Conservation (phyloP, 2,888 invertebrate genomes). For the Mimas tiliae region DNA sequence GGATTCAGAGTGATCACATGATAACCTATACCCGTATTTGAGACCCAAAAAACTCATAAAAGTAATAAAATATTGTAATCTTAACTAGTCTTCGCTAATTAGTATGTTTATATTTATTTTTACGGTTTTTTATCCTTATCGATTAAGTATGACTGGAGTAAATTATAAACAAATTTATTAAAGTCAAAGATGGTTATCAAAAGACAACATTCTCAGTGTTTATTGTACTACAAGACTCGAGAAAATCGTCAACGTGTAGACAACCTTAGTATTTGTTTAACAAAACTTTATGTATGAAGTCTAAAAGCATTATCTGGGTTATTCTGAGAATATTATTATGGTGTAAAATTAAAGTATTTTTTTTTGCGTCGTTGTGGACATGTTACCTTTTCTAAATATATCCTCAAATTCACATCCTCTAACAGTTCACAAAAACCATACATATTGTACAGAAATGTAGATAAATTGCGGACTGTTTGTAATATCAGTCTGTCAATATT, state of each 20-base stretch:
- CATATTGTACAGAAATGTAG: background rate
- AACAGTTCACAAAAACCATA: no score
- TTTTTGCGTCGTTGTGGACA: no score
- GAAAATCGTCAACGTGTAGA: no score
- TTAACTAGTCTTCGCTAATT: background rate
- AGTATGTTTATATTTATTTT: background rate
- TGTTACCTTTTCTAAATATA: no score
- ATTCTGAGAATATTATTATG: no score
- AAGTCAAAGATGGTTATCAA: no score
- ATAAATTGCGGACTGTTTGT: background rate
- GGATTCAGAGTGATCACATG: conserved; percentile 34
- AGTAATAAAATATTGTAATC: conserved; percentile 24
- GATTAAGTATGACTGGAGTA: background rate
- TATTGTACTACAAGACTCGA: no score
- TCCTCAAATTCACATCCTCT: no score
- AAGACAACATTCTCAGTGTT: background rate
- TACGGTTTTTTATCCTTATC: background rate
- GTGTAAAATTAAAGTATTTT: no score
- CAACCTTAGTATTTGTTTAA: no score
- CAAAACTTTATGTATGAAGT: no score
- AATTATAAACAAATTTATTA: background rate
- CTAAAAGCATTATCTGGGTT: no score
- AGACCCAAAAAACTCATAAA: conserved; percentile 18
- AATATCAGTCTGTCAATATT: conserved; percentile 17
- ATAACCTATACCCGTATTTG: conserved; percentile 34